A percentile compares a stretch with the other conserved stretches of the same genome.
Evolutionary conservation across 2,113 vertebrate genomes (phyloP).

Genomic region (Pluvianellus socialis): DNA sequence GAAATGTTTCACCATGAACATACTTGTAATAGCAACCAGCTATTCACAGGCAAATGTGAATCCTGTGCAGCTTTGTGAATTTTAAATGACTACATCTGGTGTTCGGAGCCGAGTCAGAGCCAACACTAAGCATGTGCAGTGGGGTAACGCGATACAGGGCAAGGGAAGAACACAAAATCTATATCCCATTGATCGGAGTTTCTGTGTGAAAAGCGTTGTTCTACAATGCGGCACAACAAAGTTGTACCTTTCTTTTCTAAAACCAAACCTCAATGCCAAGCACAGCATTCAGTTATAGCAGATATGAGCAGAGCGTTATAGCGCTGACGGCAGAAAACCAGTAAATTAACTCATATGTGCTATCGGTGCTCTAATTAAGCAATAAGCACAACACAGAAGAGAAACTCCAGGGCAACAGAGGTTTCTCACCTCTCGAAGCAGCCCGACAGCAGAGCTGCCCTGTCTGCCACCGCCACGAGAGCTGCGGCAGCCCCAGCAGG

Average conservation of each 20-base stretch:
- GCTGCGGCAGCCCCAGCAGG: accelerated
- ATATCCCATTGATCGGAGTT: not conserved
- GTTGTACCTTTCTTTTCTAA: too few relatives aligned
- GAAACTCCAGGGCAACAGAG: not conserved
- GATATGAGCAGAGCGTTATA: accelerated
- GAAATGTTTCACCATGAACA: not conserved
- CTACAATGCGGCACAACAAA: not conserved
- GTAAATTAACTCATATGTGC: not conserved
- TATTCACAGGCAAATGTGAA: not conserved
- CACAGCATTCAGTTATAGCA: accelerated
- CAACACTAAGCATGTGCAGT: not conserved
- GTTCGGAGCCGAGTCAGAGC: not conserved
- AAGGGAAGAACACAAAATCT: not conserved
- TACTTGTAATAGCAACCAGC: accelerated
- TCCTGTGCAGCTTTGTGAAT: not conserved
- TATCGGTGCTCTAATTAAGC: not conserved
- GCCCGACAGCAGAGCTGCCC: too few relatives aligned
- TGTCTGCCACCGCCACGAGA: not conserved
- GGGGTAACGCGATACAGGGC: accelerated
- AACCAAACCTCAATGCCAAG: not conserved
- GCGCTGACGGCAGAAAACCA: not conserved
- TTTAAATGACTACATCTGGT: not conserved
- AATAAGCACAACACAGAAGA: not conserved
- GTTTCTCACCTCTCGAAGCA: not conserved
- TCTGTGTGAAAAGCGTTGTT: not conserved